Evolutionary conservation across 2,888 invertebrate genomes (phyloP).

Genomic region (Nomada fabriciana): DNA sequence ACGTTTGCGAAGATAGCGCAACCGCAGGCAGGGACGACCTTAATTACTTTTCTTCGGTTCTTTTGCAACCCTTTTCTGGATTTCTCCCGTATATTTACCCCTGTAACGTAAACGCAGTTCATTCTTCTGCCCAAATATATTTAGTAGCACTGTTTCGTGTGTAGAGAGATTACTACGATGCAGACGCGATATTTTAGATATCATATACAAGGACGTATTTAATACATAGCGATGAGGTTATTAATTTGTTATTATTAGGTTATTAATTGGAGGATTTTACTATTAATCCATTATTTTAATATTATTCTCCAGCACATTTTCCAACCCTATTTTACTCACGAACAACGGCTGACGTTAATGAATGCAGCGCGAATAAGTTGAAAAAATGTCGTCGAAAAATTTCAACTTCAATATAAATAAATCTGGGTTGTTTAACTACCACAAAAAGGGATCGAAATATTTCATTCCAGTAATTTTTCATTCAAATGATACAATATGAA

Average conservation of each 20-base stretch:
- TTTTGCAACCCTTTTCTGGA: not conserved
- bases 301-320: slow-evolving; percentile 41
- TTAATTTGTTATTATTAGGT: too few relatives aligned
- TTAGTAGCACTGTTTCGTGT: slow-evolving; percentile 6
- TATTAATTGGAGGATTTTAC: too few relatives aligned
- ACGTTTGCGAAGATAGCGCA: slow-evolving; percentile 12
- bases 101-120: slow-evolving; percentile 15
- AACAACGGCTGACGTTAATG: slow-evolving; percentile 56
- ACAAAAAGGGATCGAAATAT: not conserved
- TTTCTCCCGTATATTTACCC: slow-evolving; percentile 20
- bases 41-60: slow-evolving; percentile 59
- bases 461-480: not conserved
- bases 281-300: too few relatives aligned
- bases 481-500: not conserved
- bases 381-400: slow-evolving; percentile 59
- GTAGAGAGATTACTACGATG: slow-evolving; percentile 2
- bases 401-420: not conserved
- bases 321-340: slow-evolving; percentile 47
- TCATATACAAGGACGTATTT: not conserved
- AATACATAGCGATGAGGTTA: not conserved
- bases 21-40: slow-evolving; percentile 25
- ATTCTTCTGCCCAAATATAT: slow-evolving; percentile 10
- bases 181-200: slow-evolving; percentile 24
- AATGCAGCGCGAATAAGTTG: slow-evolving; percentile 50
- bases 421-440: too few relatives aligned